Base-by-base conservation (phyloP, 2,888 invertebrate genomes). In the Alcis repandata region DNA sequence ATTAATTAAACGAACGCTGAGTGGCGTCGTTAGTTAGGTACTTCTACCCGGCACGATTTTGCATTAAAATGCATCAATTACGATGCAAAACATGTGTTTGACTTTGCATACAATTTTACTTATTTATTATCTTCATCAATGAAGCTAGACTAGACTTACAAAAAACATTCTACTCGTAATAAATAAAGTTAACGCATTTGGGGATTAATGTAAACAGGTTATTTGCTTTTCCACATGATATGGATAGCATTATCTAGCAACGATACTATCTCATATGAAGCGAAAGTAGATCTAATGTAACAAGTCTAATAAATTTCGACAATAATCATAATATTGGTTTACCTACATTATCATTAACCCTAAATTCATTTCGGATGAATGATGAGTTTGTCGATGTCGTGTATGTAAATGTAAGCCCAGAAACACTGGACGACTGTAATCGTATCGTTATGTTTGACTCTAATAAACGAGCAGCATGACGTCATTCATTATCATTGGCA, bases 21-120 rank as follows among this genome's bases (percentile, higher is more conserved):
- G 9, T 20, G 75, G 71, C 79, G 79, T 82, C 78, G 76, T 82
- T 82, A 80, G 69, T n/a, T n/a, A n/a, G n/a, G n/a, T 76, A 77
- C 75, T 65, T 22, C 51, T 51, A 60, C 59, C 74, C 65, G 68
- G 72, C 76, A 76, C 74, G 75, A 74, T 78, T 72, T 73, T 72
- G 75, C 76, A 79, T 75, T 79, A 77, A 74, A 72, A 78, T 74
- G 70, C 61, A 66, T 70, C 74, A 70, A 71, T 74, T 73, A 74
- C 69, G 64, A 66, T 70, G 17, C 17, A 56, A 9, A 27, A 32
- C 11, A 72, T 76, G 52, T n/a, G n/a, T n/a, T 17, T 67, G 63
- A 64, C 68, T 40, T 27, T 41, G 22, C 22, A 53, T 53, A 17
- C 11, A 40, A 32, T 48, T 45, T 58, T 66, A 60, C 61, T 64